These are phyloP conservation scores for Colinus virginianus DNA, from an alignment of 2,113 vertebrate species.

Conservation along the genomic window DNA sequence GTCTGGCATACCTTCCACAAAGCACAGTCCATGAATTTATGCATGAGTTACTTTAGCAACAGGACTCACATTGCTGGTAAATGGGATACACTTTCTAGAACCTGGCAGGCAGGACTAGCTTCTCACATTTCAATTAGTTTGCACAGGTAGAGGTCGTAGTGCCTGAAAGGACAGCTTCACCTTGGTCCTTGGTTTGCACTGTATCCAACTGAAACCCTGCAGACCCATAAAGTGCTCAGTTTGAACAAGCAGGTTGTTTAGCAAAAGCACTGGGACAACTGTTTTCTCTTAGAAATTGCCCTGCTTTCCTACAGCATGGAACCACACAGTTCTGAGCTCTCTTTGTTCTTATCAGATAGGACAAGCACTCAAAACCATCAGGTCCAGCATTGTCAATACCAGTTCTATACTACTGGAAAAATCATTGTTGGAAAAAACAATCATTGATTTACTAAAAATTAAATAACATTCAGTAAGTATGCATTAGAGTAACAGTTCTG, in stretches of 20 bases:
- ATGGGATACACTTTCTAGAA: background rate
- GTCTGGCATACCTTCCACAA: background rate
- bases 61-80: background rate
- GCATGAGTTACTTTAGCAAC: background rate
- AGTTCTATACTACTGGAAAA: background rate
- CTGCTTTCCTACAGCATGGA: background rate
- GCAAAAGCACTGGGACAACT: background rate
- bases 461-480: background rate
- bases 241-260: background rate
- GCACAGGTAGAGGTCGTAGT: background rate
- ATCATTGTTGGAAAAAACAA: background rate
- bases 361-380: background rate
- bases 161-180: background rate
- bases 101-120: background rate
- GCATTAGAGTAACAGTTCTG: background rate
- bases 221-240: background rate
- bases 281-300: background rate
- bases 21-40: background rate
- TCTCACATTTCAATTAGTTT: background rate
- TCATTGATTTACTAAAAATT: background rate
- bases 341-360: background rate
- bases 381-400: background rate
- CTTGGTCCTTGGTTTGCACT: background rate
- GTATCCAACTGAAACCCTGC: accelerated
- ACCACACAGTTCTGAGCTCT: background rate